Percentiles rank a stretch among this genome's conserved stretches.
These are phyloP conservation scores for Graptemys geographica DNA, from an alignment of 2,797 vertebrate species.

Conservation along the genomic window DNA sequence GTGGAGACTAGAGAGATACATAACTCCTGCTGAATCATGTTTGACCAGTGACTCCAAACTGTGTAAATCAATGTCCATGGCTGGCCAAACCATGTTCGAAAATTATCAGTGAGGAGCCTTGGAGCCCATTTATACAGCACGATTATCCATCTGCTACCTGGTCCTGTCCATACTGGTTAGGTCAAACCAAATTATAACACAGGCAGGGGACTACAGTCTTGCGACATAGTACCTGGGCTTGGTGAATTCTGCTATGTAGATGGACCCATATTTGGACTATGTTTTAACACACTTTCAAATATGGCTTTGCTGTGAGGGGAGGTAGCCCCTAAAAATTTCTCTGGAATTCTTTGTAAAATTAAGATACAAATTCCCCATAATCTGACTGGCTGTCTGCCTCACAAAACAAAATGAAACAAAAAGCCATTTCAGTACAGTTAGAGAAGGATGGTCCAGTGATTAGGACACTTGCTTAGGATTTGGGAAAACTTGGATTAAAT, in stretches of 20 bases:
- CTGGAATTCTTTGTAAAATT: background rate
- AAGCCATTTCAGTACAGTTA: background rate
- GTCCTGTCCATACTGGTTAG: background rate
- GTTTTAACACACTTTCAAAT: background rate
- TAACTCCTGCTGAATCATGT: background rate
- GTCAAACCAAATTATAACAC: background rate
- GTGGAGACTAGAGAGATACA: background rate
- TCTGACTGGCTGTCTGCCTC: background rate
- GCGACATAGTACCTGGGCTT: background rate
- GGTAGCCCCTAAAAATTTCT: background rate
- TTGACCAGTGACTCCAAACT: background rate
- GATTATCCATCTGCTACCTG: background rate
- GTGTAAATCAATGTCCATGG: background rate
- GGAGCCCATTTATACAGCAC: background rate
- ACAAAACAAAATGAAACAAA: background rate
- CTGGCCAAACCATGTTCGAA: background rate
- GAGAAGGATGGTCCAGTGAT: background rate
- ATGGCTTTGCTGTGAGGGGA: background rate
- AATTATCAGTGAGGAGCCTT: background rate
- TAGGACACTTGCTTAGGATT: background rate
- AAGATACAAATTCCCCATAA: background rate
- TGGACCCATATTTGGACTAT: background rate
- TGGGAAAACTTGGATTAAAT: background rate
- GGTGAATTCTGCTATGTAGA: rapidly evolving
- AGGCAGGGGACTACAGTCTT: background rate